phyloP scores from a whole-genome alignment of 2,888 invertebrate species.

The Phorcus lineatus region DNA sequence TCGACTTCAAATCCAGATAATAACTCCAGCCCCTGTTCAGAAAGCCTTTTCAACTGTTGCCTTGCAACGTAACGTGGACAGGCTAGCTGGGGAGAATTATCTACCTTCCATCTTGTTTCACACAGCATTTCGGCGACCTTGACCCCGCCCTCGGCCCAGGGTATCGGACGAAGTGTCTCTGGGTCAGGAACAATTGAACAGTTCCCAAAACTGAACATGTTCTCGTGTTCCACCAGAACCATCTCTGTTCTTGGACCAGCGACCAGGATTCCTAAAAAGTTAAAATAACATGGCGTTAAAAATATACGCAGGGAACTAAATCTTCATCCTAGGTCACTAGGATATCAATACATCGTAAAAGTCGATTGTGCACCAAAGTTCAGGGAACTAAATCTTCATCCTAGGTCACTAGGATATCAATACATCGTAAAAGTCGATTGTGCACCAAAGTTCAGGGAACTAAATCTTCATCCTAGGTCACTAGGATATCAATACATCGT shows the following conservation, averaged over 20 bases:
- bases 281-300: background rate
- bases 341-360: too few species aligned
- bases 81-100: background rate
- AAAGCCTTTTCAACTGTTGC: background rate
- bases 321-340: too few species aligned
- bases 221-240: background rate
- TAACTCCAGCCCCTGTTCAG: background rate
- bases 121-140: slow-evolving; percentile 17
- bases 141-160: background rate
- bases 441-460: too few species aligned
- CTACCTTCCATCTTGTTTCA: background rate
- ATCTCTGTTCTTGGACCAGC: background rate
- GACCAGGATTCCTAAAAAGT: background rate
- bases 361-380: too few species aligned
- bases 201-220: background rate
- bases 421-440: too few species aligned
- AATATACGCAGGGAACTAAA: background rate
- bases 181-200: background rate
- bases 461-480: too few species aligned
- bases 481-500: too few species aligned
- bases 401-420: too few species aligned
- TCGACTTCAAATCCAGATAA: slow-evolving; percentile 5
- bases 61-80: slow-evolving; percentile 19
- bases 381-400: too few species aligned
- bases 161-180: background rate